Evolutionary conservation across 2,113 vertebrate species (phyloP).

Genomic region (Antechinus flavipes): DNA sequence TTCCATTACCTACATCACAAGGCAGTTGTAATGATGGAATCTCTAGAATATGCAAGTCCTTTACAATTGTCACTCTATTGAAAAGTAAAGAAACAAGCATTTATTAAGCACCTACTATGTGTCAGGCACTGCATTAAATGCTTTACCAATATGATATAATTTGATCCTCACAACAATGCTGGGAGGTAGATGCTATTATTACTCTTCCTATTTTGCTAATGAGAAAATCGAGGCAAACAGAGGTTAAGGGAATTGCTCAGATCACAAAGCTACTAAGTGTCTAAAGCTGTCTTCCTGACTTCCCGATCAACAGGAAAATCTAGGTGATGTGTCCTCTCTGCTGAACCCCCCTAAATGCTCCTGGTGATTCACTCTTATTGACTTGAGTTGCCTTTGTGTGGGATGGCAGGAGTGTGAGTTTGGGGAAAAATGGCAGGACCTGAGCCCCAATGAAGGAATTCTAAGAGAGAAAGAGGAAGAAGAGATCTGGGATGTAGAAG

Average conservation of each 20-base stretch:
- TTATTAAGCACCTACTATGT: neutral
- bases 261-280: neutral
- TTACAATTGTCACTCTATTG: neutral
- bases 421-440: neutral
- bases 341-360: conserved; percentile 1
- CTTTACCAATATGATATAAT: neutral
- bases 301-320: neutral
- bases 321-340: neutral
- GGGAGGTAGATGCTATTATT: neutral
- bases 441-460: neutral
- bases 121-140: neutral
- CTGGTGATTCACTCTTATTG: conserved; percentile 5
- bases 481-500: neutral
- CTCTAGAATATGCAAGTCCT: neutral
- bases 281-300: neutral
- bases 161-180: neutral
- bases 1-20: neutral
- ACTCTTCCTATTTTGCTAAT: neutral
- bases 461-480: neutral
- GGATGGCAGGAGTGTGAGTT: neutral
- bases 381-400: conserved; percentile 22
- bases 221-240: neutral
- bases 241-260: neutral
- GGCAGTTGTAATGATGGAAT: neutral
- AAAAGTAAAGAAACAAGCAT: neutral